Evolutionary conservation across 2,113 vertebrate genomes (phyloP).

Genomic region (Seriola dumerili): DNA sequence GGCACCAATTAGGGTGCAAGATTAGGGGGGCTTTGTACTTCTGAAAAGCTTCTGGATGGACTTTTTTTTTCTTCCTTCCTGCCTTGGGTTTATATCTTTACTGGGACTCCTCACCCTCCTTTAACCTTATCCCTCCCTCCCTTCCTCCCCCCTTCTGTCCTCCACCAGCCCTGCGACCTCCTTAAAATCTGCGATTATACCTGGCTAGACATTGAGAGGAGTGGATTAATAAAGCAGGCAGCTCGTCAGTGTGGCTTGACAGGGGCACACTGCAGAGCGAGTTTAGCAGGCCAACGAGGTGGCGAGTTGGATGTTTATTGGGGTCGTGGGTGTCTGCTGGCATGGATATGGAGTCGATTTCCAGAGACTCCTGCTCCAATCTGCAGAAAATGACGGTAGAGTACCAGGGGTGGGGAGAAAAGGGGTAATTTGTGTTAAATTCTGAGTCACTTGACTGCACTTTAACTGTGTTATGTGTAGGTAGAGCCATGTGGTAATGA

Average conservation of each 20-base stretch:
- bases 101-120: conserved; percentile 51
- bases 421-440: neutral
- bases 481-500: neutral
- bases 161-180: conserved; percentile 19
- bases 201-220: conserved; percentile 77
- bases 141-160: conserved; percentile 9
- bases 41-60: conserved; percentile 68
- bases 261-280: neutral
- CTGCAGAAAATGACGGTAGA: conserved; percentile 58
- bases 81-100: conserved; percentile 57
- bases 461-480: neutral
- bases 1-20: conserved; percentile 73
- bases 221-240: conserved; percentile 72
- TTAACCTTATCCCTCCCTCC: conserved; percentile 22
- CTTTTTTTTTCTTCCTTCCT: conserved; percentile 56
- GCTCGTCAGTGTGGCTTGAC: conserved; percentile 27
- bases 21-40: conserved; percentile 80
- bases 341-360: conserved; percentile 46
- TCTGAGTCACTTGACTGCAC: conserved; percentile 2
- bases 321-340: conserved; percentile 32
- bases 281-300: conserved; percentile 10
- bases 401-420: conserved; percentile 2
- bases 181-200: conserved; percentile 73
- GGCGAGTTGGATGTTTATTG: conserved; percentile 35
- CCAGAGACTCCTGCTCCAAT: conserved; percentile 41